Conservation (phyloP, 2,113 vertebrate genomes). For the Zosterops hypoxanthus region DNA sequence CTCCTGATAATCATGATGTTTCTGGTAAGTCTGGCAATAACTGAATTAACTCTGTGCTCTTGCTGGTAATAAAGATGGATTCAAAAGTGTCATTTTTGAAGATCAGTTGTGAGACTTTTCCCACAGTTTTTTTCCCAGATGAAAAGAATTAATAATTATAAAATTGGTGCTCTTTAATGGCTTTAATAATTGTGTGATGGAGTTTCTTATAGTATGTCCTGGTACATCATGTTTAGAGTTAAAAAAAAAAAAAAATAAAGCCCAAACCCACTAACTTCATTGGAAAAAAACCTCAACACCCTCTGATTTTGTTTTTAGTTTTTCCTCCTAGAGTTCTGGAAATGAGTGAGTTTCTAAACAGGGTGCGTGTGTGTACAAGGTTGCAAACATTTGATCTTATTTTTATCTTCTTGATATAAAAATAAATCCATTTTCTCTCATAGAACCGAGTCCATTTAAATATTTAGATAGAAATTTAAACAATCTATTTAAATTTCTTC, state of each 20-base stretch:
- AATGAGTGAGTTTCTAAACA: not conserved
- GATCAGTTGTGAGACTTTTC: accelerated
- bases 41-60: not conserved
- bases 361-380: accelerated
- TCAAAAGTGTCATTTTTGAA: not conserved
- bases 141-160: not conserved
- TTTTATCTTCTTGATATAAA: not conserved
- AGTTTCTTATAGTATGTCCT: not conserved
- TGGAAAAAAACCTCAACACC: accelerated
- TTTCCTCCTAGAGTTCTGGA: not conserved
- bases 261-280: not conserved
- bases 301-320: not conserved
- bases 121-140: not conserved
- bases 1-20: not conserved
- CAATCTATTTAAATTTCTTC: not conserved
- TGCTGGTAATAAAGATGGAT: not conserved
- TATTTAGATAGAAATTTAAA: not conserved
- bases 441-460: not conserved
- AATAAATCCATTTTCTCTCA: not conserved
- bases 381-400: not conserved
- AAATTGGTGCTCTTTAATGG: not conserved
- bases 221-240: not conserved
- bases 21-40: not conserved
- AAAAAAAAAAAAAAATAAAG: not conserved
- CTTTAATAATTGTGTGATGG: not conserved